phyloP scores from a whole-genome alignment of 2,113 vertebrate genomes.

The Corapipo altera region DNA sequence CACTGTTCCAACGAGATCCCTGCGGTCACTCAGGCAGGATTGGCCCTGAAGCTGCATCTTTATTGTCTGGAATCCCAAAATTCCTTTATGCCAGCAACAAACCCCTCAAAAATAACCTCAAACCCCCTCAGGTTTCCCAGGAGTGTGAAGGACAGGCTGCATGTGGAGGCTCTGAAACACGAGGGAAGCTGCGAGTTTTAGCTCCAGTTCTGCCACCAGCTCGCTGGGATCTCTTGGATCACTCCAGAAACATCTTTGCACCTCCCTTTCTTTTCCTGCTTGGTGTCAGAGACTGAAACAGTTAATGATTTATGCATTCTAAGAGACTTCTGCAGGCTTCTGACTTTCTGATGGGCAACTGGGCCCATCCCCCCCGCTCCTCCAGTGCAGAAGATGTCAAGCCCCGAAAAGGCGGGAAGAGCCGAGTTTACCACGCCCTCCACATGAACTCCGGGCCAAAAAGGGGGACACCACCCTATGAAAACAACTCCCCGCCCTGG shows the following conservation, averaged over 20 bases:
- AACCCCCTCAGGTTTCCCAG: background rate
- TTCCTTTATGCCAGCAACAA: background rate
- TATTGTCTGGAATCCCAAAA: background rate
- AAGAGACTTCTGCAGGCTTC: no score
- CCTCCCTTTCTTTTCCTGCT: background rate
- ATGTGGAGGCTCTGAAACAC: background rate
- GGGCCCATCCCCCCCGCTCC: no score
- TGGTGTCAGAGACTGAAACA: no score
- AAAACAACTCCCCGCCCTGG: no score
- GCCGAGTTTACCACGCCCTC: no score
- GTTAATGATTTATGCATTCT: no score
- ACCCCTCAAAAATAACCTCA: background rate
- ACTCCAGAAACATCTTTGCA: background rate
- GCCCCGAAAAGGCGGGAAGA: no score
- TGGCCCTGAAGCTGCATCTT: background rate
- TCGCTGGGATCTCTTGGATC: rapidly evolving
- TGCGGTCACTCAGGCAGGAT: background rate
- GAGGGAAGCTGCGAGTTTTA: background rate
- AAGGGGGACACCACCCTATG: no score
- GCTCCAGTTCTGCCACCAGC: background rate
- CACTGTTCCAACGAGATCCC: background rate
- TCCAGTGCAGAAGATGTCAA: no score
- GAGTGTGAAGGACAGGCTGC: background rate
- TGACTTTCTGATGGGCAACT: no score
- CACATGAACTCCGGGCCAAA: no score